These are phyloP conservation scores for Coptotermes formosanus DNA, from an alignment of 1,140 invertebrate species.

Conservation along the genomic window DNA sequence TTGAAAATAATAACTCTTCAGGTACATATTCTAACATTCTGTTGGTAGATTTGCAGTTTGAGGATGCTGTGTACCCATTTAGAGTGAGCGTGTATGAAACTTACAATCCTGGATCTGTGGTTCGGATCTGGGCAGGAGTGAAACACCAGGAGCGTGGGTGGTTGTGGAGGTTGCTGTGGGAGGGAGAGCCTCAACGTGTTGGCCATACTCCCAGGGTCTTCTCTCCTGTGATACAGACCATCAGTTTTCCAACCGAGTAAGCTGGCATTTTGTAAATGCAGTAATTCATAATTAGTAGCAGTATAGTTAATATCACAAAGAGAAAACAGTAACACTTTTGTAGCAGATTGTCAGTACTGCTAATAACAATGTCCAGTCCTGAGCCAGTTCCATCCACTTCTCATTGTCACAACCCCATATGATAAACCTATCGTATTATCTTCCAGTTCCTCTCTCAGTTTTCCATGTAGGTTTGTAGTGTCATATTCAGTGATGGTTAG, in stretches of 20 bases:
- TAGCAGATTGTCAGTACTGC: too few species aligned
- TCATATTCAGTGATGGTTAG: too few species aligned
- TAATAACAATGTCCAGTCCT: too few species aligned
- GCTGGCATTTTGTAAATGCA: not conserved
- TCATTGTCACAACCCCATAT: too few species aligned
- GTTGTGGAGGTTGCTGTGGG: slow-evolving; percentile 76
- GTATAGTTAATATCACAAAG: too few species aligned
- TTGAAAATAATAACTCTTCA: not conserved
- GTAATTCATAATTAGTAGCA: too few species aligned
- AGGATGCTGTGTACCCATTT: slow-evolving; percentile 71
- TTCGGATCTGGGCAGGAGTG: slow-evolving; percentile 72
- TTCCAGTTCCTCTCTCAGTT: too few species aligned
- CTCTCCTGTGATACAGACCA: slow-evolving; percentile 64
- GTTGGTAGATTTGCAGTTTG: slow-evolving; percentile 55
- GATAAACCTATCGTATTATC: too few species aligned
- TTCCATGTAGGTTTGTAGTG: too few species aligned
- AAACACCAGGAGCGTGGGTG: slow-evolving; percentile 41
- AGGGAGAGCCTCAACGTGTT: slow-evolving; percentile 64
- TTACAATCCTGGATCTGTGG: slow-evolving; percentile 84
- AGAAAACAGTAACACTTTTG: too few species aligned
- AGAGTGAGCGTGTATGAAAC: slow-evolving; percentile 83
- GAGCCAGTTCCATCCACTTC: too few species aligned
- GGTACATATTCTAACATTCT: not conserved
- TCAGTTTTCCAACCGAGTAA: slow-evolving; percentile 65
- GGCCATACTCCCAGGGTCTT: slow-evolving; percentile 69